A percentile compares a stretch with the other conserved stretches of the same genome.
Conservation (phyloP, 1,140 invertebrate genomes). For the Drosophila ambigua region DNA sequence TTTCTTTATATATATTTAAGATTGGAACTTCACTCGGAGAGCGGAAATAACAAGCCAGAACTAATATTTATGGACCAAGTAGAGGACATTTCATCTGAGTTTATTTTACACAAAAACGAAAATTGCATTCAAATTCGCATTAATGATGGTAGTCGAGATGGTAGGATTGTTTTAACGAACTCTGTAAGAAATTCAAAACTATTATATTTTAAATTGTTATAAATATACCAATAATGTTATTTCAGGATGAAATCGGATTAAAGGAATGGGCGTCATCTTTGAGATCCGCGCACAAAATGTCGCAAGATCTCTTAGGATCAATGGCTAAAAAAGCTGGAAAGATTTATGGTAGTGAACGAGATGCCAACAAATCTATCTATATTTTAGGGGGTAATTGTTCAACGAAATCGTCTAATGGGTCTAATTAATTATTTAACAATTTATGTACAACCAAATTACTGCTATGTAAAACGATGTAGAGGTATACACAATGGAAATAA, state of each 20-base stretch:
- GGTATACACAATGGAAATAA: conserved; percentile 17
- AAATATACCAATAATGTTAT: conserved; percentile 29
- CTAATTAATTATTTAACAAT: conserved; percentile 66
- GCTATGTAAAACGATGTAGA: conserved; percentile 39
- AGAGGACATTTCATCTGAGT: conserved; percentile 93
- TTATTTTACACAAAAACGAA: conserved; percentile 95
- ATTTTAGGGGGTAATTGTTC: conserved; percentile 76
- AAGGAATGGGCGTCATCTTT: conserved; percentile 97
- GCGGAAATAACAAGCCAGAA: conserved; percentile 94
- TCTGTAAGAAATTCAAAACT: conserved; percentile 86
- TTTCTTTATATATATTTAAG: conserved; percentile 56
- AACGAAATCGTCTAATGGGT: conserved; percentile 78
- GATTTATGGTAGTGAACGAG: conserved; percentile 94
- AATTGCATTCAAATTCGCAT: conserved; percentile 95
- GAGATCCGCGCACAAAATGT: conserved; percentile 95
- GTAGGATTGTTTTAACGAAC: conserved; percentile 96
- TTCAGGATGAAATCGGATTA: conserved; percentile 96
- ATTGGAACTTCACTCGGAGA: conserved; percentile 97
- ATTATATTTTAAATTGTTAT: background rate
- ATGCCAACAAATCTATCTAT: conserved; percentile 78
- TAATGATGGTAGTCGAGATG: conserved; percentile 89
- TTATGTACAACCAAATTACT: conserved; percentile 51
- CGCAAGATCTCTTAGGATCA: conserved; percentile 94
- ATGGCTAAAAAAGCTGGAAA: conserved; percentile 98
- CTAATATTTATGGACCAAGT: conserved; percentile 97